Conservation (phyloP, 2,113 vertebrate genomes). For the Equus przewalskii region DNA sequence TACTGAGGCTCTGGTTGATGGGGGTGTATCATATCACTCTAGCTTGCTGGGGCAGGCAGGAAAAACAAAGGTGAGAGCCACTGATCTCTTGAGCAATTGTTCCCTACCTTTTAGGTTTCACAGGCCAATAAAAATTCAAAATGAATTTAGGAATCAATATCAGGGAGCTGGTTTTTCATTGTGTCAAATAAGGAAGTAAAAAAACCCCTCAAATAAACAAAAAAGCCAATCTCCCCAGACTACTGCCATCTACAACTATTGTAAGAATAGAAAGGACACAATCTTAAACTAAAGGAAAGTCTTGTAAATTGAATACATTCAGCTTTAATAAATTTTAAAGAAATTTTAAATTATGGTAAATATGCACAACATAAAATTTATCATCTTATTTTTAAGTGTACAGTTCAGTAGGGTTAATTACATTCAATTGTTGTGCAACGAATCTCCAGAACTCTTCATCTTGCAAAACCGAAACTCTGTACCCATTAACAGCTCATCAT, state of each 20-base stretch:
- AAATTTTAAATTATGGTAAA: neutral
- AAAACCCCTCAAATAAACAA: neutral
- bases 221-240: neutral
- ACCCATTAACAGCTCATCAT: neutral
- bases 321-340: neutral
- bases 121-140: neutral
- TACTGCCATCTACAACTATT: neutral
- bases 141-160: neutral
- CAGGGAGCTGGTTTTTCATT: neutral
- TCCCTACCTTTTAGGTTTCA: conserved; percentile 11
- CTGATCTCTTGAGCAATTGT: neutral
- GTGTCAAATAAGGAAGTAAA: neutral
- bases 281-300: neutral
- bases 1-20: neutral
- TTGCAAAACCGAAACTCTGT: neutral
- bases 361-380: neutral
- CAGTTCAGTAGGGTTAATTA: neutral
- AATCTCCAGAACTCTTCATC: neutral
- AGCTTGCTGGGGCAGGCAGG: neutral
- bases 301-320: neutral
- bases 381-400: neutral
- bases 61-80: neutral
- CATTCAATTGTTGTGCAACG: neutral
- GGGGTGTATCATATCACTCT: neutral
- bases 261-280: neutral